phyloP scores from a whole-genome alignment of 2,113 vertebrate genomes.

The Cololabis saira region DNA sequence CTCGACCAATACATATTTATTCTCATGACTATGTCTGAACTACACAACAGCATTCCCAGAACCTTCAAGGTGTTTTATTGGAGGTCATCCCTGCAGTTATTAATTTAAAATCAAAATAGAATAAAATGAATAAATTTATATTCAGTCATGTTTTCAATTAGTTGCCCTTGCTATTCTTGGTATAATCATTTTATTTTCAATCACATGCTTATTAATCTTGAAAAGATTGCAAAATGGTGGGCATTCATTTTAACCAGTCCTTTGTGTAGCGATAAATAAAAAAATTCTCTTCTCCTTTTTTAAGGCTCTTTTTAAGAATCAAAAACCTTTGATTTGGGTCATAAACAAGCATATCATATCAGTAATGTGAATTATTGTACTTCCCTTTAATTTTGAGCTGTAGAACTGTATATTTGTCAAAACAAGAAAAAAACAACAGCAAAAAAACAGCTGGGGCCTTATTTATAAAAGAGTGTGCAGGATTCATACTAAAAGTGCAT shows the following conservation, averaged over 20 bases:
- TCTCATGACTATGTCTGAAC: too few relatives aligned
- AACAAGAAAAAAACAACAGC: too few relatives aligned
- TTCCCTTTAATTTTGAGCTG: constrained; percentile 3
- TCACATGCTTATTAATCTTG: constrained; percentile 45
- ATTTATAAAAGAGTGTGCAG: too few relatives aligned
- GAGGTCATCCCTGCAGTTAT: constrained; percentile 46
- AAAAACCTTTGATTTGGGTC: constrained; percentile 24
- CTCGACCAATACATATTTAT: too few relatives aligned
- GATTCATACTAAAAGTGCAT: too few relatives aligned
- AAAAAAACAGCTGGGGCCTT: too few relatives aligned
- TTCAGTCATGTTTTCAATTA: constrained; percentile 45
- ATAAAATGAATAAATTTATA: constrained; percentile 45
- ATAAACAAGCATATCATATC: constrained; percentile 31
- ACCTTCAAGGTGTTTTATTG: constrained; percentile 45
- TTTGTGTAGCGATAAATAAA: constrained; percentile 17
- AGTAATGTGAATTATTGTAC: constrained; percentile 11
- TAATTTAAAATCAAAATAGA: constrained; percentile 60
- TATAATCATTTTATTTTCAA: constrained; percentile 48
- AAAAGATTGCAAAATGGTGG: constrained; percentile 27
- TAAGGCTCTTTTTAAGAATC: constrained; percentile 18
- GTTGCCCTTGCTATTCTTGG: constrained; percentile 59
- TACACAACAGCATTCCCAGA: constrained; percentile 46
- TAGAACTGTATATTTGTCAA: neutral
- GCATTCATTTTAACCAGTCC: constrained; percentile 29
- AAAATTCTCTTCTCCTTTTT: too few relatives aligned